These are phyloP conservation scores for Phaethon lepturus DNA, from an alignment of 2,113 vertebrate species.

Conservation along the genomic window DNA sequence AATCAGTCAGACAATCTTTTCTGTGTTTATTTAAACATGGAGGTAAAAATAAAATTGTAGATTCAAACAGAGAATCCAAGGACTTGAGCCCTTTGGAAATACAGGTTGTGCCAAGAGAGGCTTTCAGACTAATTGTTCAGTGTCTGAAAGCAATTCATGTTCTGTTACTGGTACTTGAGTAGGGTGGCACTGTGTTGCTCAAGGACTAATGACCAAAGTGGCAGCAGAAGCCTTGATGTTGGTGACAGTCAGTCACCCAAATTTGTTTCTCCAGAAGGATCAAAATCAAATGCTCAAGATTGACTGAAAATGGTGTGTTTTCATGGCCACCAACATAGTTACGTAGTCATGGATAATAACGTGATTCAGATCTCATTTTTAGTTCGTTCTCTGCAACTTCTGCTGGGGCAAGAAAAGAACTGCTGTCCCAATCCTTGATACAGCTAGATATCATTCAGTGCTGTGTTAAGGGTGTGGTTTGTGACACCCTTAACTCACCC, in stretches of 20 bases:
- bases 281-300: neutral
- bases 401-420: neutral
- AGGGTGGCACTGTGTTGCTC: neutral
- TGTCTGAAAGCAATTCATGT: neutral
- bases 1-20: neutral
- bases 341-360: neutral
- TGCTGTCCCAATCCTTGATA: neutral
- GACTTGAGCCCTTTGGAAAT: neutral
- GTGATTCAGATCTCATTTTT: neutral
- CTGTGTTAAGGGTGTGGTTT: neutral
- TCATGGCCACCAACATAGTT: neutral
- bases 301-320: neutral
- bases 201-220: neutral
- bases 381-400: neutral
- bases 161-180: neutral
- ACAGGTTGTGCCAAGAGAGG: neutral
- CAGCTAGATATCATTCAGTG: neutral
- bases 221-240: neutral
- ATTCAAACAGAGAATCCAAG: neutral
- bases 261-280: neutral
- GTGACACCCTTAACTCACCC: neutral
- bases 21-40: neutral
- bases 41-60: neutral
- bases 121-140: neutral
- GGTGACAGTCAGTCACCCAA: neutral